Evolutionary conservation across 2,113 vertebrate species (phyloP), one percentile per base, ranked within the genome.

Genomic region (Pollimyrus isidori): DNA sequence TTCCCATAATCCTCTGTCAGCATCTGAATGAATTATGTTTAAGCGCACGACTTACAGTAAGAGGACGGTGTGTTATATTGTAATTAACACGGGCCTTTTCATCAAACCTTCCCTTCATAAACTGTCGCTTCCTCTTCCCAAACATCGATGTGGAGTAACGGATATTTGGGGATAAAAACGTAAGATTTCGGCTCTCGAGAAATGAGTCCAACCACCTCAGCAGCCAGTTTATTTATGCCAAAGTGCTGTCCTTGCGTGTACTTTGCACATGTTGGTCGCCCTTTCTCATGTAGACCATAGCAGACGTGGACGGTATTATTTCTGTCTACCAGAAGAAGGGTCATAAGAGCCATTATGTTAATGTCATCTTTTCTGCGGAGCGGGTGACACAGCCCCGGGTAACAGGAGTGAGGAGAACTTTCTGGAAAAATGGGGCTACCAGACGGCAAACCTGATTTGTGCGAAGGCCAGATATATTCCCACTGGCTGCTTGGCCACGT

Each of bases 401-500:
- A 35, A 42, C 35, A 80, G 30, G 35, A 80, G 73, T 39, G 73
- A 80, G 35, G 4, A 80, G 35, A 80, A 80, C 73, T 80, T 80
- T 80, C 62, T 30, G n/a, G 73, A 39, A 39, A 76, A 76, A 76
- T 35, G 11, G 69, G 69, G 69, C 26, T 30, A 13, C 10, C 69
- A 76, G 35, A 80, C 30, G 30, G 73, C 30, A 80, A 80, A 80
- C 13, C 35, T 80, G 73, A 42, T 80, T 80, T 80, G 73, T 80
- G 45, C 9, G 7, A 84, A 84, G 82, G 46, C 21, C 82, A 7
- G n/a, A 26, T 48, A 3, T 85, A n/a, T 85, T 49, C 30, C 35
- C 73, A 69, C 50, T 48, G 46, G 46, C 30, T 76, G 58, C 49
- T 88, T 52, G 35, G 58, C 88, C 89, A 89, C 87, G 82, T 80